A percentile compares a stretch with the other conserved stretches of the same genome.
Conservation (phyloP, 2,888 invertebrate genomes). For the Aspidiotus destructor region DNA sequence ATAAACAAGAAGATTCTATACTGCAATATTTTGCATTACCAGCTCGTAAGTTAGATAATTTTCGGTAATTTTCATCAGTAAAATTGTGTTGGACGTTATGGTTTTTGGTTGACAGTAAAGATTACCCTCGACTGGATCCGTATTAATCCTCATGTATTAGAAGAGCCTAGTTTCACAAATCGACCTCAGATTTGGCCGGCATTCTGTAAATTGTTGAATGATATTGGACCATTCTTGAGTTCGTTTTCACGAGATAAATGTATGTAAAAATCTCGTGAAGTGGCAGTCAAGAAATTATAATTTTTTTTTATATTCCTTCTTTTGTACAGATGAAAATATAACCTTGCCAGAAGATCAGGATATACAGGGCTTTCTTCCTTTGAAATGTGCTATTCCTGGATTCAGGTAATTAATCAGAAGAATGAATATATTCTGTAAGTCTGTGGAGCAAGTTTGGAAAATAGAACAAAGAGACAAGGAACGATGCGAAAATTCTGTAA, state of each 20-base stretch:
- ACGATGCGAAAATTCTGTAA: too few species aligned
- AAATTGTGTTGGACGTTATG: background rate
- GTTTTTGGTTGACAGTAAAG: slow-evolving; percentile 50
- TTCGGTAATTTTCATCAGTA: background rate
- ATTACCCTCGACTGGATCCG: slow-evolving; percentile 64
- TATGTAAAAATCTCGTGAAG: slow-evolving; percentile 42
- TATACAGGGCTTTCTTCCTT: slow-evolving; percentile 66
- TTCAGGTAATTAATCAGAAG: slow-evolving; percentile 41
- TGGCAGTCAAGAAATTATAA: background rate
- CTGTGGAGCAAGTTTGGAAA: background rate
- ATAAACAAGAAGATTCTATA: slow-evolving; percentile 51
- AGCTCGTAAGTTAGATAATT: slow-evolving; percentile 47
- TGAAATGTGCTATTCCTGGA: slow-evolving; percentile 51
- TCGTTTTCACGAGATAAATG: slow-evolving; percentile 49
- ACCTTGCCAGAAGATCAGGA: slow-evolving; percentile 72
- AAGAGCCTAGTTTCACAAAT: slow-evolving; percentile 47
- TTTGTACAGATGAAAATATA: slow-evolving; percentile 48
- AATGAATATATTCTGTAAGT: background rate
- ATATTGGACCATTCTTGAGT: slow-evolving; percentile 48
- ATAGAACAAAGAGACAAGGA: too few species aligned
- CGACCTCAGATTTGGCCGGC: slow-evolving; percentile 68
- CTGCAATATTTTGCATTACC: slow-evolving; percentile 60
- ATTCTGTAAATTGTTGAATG: slow-evolving; percentile 63
- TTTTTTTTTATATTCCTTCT: slow-evolving; percentile 7
- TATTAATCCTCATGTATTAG: slow-evolving; percentile 48